Conservation (phyloP, 2,888 invertebrate genomes). For the Romanomermis culicivorax region DNA sequence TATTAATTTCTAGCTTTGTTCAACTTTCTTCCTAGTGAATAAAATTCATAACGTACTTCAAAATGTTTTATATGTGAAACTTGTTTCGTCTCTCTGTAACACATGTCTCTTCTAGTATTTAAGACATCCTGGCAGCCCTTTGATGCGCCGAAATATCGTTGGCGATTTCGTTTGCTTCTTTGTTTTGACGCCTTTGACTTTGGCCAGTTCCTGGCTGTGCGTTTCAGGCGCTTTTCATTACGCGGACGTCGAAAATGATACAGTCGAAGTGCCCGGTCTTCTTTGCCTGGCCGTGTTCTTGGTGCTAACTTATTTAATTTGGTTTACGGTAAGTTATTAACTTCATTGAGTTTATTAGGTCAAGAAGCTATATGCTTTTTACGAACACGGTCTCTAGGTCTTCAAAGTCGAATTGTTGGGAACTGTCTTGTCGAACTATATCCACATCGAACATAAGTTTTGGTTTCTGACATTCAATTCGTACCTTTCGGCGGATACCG, state of each 20-base stretch:
- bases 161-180: slow-evolving; percentile 39
- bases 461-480: no score
- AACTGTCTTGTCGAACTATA: no score
- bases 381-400: background rate
- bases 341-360: background rate
- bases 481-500: no score
- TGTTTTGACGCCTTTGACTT: slow-evolving; percentile 39
- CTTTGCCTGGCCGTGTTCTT: slow-evolving; percentile 20
- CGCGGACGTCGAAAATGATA: slow-evolving; percentile 11
- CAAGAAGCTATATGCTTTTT: no score
- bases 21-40: no score
- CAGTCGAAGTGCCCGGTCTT: slow-evolving; percentile 20
- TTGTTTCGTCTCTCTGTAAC: no score
- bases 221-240: slow-evolving; percentile 30
- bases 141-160: slow-evolving; percentile 32
- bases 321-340: slow-evolving; percentile 20
- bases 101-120: slow-evolving; percentile 43
- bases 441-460: no score
- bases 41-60: no score
- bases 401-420: no score
- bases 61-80: no score
- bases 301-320: slow-evolving; percentile 21
- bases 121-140: slow-evolving; percentile 30
- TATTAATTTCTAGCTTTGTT: no score
- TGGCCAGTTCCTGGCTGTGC: slow-evolving; percentile 36